Evolutionary conservation across 2,888 invertebrate genomes (phyloP).

Genomic region (Agonopterix subpropinquella): DNA sequence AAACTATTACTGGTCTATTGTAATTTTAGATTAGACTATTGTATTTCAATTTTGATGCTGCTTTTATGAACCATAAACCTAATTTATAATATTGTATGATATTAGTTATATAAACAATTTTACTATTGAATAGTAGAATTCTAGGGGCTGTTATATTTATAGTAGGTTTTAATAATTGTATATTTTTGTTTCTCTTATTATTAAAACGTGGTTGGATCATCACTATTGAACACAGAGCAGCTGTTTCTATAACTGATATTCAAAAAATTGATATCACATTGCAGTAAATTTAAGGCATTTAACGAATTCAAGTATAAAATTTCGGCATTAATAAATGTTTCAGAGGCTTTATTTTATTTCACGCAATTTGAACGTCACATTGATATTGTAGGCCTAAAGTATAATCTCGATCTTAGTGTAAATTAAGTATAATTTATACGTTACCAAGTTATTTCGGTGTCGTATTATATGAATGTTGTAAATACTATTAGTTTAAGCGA

Average conservation of each 20-base stretch:
- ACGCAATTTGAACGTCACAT: slow-evolving; percentile 27
- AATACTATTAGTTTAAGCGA: slow-evolving; percentile 32
- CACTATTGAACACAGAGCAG: slow-evolving; percentile 12
- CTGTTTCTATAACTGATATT: slow-evolving; percentile 11
- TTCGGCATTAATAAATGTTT: too few species aligned
- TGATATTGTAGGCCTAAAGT: slow-evolving; percentile 53
- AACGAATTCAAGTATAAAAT: too few species aligned
- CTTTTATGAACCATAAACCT: slow-evolving; percentile 55
- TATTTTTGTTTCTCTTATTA: slow-evolving; percentile 55
- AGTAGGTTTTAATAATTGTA: slow-evolving; percentile 54
- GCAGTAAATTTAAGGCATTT: too few species aligned
- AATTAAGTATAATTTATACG: slow-evolving; percentile 23
- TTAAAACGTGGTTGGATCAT: slow-evolving; percentile 19
- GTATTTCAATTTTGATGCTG: slow-evolving; percentile 48
- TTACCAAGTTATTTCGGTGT: slow-evolving; percentile 57
- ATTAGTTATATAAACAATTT: slow-evolving; percentile 50
- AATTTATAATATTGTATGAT: slow-evolving; percentile 48
- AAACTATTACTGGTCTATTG: slow-evolving; percentile 14
- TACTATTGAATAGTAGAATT: slow-evolving; percentile 71
- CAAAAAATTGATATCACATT: background rate
- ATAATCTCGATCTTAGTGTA: slow-evolving; percentile 50
- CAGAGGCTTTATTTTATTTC: slow-evolving; percentile 19
- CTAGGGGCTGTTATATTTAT: slow-evolving; percentile 71
- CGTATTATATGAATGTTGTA: slow-evolving; percentile 39
- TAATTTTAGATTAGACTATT: slow-evolving; percentile 10